Percentiles rank a stretch among this genome's conserved stretches.
These are phyloP conservation scores for Hyposoter didymator DNA, from an alignment of 2,888 invertebrate species.

Conservation along the genomic window DNA sequence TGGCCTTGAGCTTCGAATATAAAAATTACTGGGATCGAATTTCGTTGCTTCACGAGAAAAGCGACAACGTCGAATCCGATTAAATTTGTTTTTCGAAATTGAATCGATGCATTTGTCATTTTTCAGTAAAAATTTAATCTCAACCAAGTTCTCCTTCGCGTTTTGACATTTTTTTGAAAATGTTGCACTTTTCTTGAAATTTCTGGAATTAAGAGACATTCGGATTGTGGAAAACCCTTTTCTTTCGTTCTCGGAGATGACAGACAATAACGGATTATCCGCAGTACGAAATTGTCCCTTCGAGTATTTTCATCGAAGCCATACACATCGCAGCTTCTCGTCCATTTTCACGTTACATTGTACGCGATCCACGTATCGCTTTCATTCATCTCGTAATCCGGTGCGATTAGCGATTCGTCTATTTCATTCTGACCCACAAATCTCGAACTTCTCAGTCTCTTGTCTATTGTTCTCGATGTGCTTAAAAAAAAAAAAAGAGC, in stretches of 20 bases:
- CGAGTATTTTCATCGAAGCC: slow-evolving; percentile 57
- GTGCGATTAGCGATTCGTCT: slow-evolving; percentile 45
- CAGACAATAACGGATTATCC: slow-evolving; percentile 59
- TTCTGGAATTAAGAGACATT: background rate
- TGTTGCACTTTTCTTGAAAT: background rate
- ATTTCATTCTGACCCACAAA: slow-evolving; percentile 28
- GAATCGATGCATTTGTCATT: background rate
- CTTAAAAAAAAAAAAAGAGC: slow-evolving; percentile 13
- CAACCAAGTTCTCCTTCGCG: background rate
- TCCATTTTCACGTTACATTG: slow-evolving; percentile 44
- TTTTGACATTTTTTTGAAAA: background rate
- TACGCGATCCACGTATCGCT: slow-evolving; percentile 25
- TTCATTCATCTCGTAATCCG: slow-evolving; percentile 54
- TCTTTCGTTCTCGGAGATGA: slow-evolving; percentile 2
- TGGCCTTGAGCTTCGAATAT: background rate
- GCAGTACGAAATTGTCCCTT: slow-evolving; percentile 48
- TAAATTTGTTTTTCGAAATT: background rate
- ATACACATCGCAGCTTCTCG: slow-evolving; percentile 5
- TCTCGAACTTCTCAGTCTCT: slow-evolving; percentile 19
- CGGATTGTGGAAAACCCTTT: background rate
- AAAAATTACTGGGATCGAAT: background rate
- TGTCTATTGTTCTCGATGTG: slow-evolving; percentile 38
- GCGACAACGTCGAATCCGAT: background rate
- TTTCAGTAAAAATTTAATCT: background rate
- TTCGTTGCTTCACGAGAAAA: background rate